Conservation (phyloP, 1,140 invertebrate species). For the Monochamus saltuarius region DNA sequence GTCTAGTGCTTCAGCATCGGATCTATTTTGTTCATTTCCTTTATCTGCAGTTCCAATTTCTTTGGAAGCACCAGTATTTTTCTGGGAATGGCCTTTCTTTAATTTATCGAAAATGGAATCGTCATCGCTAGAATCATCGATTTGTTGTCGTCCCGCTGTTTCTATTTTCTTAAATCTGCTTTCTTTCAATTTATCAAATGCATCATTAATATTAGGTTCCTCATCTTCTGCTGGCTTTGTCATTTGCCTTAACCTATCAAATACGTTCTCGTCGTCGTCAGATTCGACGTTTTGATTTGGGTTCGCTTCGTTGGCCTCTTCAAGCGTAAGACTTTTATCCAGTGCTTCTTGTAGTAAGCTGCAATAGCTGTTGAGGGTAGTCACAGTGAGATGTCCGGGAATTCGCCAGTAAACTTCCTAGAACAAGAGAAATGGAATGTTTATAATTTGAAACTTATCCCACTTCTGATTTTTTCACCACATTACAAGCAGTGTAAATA, state of each 20-base stretch:
- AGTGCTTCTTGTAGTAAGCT: conserved; percentile 53
- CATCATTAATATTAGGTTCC: conserved; percentile 29
- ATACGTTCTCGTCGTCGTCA: conserved; percentile 43
- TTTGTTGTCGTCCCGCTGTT: not conserved
- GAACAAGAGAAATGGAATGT: conserved; percentile 30
- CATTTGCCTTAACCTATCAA: conserved; percentile 43
- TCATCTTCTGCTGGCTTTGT: conserved; percentile 4
- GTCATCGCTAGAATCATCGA: conserved; percentile 26
- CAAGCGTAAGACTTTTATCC: conserved; percentile 48
- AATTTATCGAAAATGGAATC: conserved; percentile 13
- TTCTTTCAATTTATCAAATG: conserved; percentile 27
- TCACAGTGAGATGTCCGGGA: conserved; percentile 53
- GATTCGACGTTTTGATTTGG: conserved; percentile 21
- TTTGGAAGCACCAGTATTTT: conserved; percentile 11
- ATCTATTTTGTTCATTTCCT: not conserved
- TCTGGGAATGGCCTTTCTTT: conserved; percentile 1
- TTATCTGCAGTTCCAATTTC: not conserved
- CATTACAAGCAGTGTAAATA: too few relatives aligned
- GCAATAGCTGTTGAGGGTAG: conserved; percentile 53
- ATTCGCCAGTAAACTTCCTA: conserved; percentile 64
- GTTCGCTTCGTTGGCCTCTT: conserved; percentile 25
- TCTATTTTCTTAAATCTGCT: not conserved
- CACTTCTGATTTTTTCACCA: not conserved
- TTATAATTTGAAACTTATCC: not conserved
- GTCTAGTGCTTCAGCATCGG: conserved; percentile 1